Evolutionary conservation across 2,113 vertebrate genomes (phyloP).

Genomic region (Brachionichthys hirsutus): DNA sequence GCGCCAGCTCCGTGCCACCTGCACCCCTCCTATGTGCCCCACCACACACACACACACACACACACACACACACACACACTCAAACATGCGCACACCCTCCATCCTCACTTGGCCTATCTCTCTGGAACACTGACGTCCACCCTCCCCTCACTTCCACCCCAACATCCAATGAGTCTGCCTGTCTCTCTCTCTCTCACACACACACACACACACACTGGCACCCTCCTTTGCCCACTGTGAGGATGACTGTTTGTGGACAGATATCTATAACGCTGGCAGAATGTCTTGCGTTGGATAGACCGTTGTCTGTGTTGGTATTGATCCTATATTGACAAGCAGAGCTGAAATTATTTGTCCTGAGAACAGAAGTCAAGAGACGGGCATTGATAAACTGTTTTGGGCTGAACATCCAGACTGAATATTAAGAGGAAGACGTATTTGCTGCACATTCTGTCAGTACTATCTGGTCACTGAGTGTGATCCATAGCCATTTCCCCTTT

Average conservation of each 20-base stretch:
- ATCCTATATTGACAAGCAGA: slow-evolving; percentile 45
- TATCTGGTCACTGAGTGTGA: slow-evolving; percentile 27
- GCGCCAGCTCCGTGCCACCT: slow-evolving; percentile 78
- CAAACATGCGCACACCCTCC: slow-evolving; percentile 54
- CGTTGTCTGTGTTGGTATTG: slow-evolving; percentile 44
- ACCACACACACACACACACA: slow-evolving; percentile 50
- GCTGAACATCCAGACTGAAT: slow-evolving; percentile 6
- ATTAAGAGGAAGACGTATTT: slow-evolving; percentile 5
- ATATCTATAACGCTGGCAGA: slow-evolving; percentile 66
- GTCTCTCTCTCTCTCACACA: slow-evolving; percentile 21
- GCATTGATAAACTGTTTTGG: slow-evolving; percentile 38
- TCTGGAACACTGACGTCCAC: slow-evolving; percentile 55
- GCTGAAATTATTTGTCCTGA: slow-evolving; percentile 16
- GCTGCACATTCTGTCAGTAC: slow-evolving; percentile 29
- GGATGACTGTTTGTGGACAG: slow-evolving; percentile 63
- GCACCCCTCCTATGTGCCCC: slow-evolving; percentile 73
- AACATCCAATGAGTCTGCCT: slow-evolving; percentile 41
- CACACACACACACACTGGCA: slow-evolving; percentile 58
- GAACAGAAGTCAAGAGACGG: slow-evolving; percentile 34
- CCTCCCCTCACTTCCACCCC: slow-evolving; percentile 30
- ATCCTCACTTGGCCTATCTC: slow-evolving; percentile 69
- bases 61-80: no score
- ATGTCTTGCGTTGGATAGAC: slow-evolving; percentile 28
- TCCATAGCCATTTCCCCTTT: slow-evolving; percentile 38
- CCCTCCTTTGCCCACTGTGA: slow-evolving; percentile 53